These are phyloP conservation scores for Panonychus citri DNA, from an alignment of 1,140 invertebrate genomes.

Conservation along the genomic window DNA sequence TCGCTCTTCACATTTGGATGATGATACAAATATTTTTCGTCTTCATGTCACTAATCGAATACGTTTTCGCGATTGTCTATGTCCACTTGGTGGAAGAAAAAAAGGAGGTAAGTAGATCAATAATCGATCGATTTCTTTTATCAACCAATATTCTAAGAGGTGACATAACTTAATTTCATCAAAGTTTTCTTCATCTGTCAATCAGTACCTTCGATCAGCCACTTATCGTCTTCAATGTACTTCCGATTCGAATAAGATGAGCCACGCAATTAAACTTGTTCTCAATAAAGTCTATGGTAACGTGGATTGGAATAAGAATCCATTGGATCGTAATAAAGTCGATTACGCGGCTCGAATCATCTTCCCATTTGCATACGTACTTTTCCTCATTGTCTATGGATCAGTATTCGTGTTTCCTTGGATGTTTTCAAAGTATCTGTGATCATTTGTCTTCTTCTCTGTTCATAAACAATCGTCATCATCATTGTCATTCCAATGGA, in stretches of 20 bases:
- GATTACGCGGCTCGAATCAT: not conserved
- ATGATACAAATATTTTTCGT: conserved; percentile 52
- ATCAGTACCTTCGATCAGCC: not conserved
- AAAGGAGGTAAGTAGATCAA: not conserved
- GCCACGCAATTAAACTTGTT: not conserved
- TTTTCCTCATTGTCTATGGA: not conserved
- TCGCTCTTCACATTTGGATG: conserved; percentile 32
- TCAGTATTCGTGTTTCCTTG: not conserved
- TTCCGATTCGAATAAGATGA: not conserved
- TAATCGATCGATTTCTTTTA: not conserved
- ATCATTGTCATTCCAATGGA: too few relatives aligned
- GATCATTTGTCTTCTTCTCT: too few relatives aligned
- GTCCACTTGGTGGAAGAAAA: not conserved
- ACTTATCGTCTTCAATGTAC: not conserved
- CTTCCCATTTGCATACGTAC: not conserved
- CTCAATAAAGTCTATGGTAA: not conserved
- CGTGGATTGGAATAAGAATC: not conserved
- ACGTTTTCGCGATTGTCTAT: conserved; percentile 38
- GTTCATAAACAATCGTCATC: too few relatives aligned
- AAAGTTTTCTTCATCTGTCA: not conserved
- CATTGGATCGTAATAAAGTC: conserved; percentile 1
- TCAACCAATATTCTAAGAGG: not conserved
- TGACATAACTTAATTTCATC: not conserved
- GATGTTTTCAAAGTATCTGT: not conserved
- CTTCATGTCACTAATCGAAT: conserved; percentile 55